Conservation (phyloP, 2,113 vertebrate genomes). For the Brachyhypopomus occidentalis region DNA sequence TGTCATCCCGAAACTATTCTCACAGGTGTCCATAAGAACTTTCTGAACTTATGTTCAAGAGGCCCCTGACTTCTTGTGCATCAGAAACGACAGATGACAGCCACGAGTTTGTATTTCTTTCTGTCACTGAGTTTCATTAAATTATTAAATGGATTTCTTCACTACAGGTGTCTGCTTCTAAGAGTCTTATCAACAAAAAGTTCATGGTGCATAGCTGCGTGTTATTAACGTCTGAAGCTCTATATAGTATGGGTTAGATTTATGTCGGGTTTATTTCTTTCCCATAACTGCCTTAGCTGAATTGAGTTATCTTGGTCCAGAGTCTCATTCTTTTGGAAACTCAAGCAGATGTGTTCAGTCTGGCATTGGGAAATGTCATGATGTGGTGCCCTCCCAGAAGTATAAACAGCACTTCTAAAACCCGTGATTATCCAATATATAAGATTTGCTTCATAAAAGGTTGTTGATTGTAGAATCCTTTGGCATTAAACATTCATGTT, state of each 20-base stretch:
- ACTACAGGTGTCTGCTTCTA: too few relatives aligned
- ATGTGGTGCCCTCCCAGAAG: background rate
- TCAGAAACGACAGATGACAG: too few relatives aligned
- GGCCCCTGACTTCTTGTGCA: too few relatives aligned
- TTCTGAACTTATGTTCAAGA: too few relatives aligned
- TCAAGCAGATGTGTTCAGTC: background rate
- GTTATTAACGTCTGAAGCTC: background rate
- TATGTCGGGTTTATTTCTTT: constrained; percentile 5
- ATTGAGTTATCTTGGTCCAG: background rate
- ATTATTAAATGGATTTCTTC: too few relatives aligned
- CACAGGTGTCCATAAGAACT: too few relatives aligned
- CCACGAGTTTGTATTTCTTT: too few relatives aligned
- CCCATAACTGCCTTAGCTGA: background rate
- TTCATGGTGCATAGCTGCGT: background rate
- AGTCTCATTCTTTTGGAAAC: background rate
- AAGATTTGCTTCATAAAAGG: constrained; percentile 28
- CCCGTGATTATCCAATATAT: constrained; percentile 30
- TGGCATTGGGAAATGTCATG: background rate
- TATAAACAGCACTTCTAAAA: constrained; percentile 27
- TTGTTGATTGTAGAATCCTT: constrained; percentile 27
- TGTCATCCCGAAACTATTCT: too few relatives aligned
- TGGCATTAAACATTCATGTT: constrained; percentile 14
- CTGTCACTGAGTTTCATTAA: too few relatives aligned
- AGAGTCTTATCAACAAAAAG: background rate
- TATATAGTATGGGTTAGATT: constrained; percentile 1